Evolutionary conservation across 2,113 vertebrate species (phyloP), one percentile per base, ranked within the genome.

Genomic region (Corythoichthys intestinalis): DNA sequence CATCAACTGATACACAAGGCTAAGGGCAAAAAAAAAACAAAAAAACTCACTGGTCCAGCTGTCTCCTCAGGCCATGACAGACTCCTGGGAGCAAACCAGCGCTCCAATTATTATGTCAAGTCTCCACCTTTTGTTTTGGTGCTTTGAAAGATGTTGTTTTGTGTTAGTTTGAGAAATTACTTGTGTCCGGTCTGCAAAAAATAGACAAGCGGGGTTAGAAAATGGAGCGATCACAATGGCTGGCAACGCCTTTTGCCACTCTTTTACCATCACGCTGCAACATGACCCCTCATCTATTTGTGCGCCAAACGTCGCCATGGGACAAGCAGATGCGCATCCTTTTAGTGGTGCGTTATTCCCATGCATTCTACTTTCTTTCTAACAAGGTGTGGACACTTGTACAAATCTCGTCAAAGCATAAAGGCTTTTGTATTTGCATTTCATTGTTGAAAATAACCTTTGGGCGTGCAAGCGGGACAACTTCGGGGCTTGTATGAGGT

Each of bases 151-250:
- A 88, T 78, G 70, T 77, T 89, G 85, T 89, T 88, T 88, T 83
- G 81, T 85, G 82, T 89, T 91, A 84, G 85, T 85, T 83, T 84
- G 85, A 88, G 85, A 87, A 91, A 86, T 88, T 82, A 81, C 83
- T 72, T 82, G 80, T 84, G 85, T 89, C 88, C 76, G 85, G 81
- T 91, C 86, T 85, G 72, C 76, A 37, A 74, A 70, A 71, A 57
- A 35, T 35, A 6, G 34, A 35, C 28, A 58, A 34, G 35, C 56
- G 57, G 74, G 69, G 77, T 80, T 76, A 80, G 80, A 85, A 87
- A 87, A 89, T 83, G 76, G 85, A 88, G 74, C 83, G 72, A 79
- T 85, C 71, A 91, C 90, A 92, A 92, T 89, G 84, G 69, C 82
- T 71, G 83, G 89, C 89, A 89, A 86, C 86, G 84, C 83, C 78